Percentiles rank a stretch among this genome's conserved stretches.
phyloP scores from a whole-genome alignment of 2,797 vertebrate genomes.

The Protonibea diacanthus region DNA sequence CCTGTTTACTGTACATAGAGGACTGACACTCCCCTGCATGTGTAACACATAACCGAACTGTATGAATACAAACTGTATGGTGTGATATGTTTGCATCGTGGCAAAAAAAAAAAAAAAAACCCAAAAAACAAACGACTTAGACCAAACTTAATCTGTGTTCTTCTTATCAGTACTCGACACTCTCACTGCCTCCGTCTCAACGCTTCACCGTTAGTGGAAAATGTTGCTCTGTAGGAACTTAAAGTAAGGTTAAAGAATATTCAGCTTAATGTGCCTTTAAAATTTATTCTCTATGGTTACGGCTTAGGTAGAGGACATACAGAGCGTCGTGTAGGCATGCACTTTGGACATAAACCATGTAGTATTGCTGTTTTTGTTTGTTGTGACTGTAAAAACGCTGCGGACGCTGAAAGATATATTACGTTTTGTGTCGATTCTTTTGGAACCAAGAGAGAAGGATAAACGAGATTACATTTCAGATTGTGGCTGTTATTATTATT shows the following conservation, averaged over 20 bases:
- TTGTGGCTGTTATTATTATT: slow-evolving; percentile 10
- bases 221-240: slow-evolving; percentile 62
- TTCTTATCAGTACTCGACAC: slow-evolving; percentile 50
- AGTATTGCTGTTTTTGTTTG: slow-evolving; percentile 53
- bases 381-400: slow-evolving; percentile 58
- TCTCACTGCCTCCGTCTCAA: slow-evolving; percentile 39
- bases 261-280: slow-evolving; percentile 77
- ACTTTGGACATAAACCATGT: slow-evolving; percentile 60
- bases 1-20: slow-evolving; percentile 60
- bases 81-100: slow-evolving; percentile 67
- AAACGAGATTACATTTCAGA: slow-evolving; percentile 43
- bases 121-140: slow-evolving; percentile 31
- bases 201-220: slow-evolving; percentile 54
- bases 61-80: slow-evolving; percentile 48
- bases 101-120: background rate
- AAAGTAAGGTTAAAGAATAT: slow-evolving; percentile 42
- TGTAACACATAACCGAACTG: slow-evolving; percentile 50
- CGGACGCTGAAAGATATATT: slow-evolving; percentile 5
- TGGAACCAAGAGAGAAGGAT: slow-evolving; percentile 42
- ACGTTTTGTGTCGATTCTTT: background rate
- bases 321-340: slow-evolving; percentile 41
- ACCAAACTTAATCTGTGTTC: slow-evolving; percentile 63
- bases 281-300: slow-evolving; percentile 50
- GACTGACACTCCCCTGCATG: slow-evolving; percentile 62
- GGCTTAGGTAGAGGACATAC: slow-evolving; percentile 50